phyloP scores from a whole-genome alignment of 1,140 invertebrate genomes.

The Artemia franciscana region DNA sequence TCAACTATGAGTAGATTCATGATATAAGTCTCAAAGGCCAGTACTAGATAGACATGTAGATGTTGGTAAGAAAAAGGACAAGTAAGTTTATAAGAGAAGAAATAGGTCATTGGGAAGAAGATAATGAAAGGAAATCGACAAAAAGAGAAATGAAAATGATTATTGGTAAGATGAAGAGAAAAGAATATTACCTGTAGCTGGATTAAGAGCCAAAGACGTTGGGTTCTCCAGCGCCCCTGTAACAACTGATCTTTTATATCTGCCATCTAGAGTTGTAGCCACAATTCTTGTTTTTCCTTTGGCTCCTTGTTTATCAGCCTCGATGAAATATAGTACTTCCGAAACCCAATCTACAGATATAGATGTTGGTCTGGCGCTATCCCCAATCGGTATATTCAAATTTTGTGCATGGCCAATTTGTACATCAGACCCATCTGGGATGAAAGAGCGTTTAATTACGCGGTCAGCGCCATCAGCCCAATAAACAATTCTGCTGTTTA shows the following conservation, averaged over 20 bases:
- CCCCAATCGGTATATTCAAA: slow-evolving; percentile 33
- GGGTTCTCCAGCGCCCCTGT: slow-evolving; percentile 43
- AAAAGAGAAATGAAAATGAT: too few relatives aligned
- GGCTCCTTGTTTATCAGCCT: slow-evolving; percentile 45
- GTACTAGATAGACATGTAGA: too few relatives aligned
- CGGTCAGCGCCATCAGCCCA: slow-evolving; percentile 78
- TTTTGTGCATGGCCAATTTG: slow-evolving; percentile 56
- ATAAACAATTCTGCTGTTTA: slow-evolving; percentile 53
- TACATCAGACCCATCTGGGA: slow-evolving; percentile 46
- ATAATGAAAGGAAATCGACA: too few relatives aligned
- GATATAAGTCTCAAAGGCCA: too few relatives aligned
- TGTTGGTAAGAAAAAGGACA: too few relatives aligned
- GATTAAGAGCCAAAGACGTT: slow-evolving; percentile 63
- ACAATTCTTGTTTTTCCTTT: slow-evolving; percentile 38
- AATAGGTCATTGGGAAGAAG: too few relatives aligned
- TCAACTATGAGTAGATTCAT: too few relatives aligned
- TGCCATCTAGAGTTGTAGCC: slow-evolving; percentile 65
- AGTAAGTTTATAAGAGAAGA: too few relatives aligned
- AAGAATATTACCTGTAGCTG: slow-evolving; percentile 25
- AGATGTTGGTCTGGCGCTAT: slow-evolving; percentile 50
- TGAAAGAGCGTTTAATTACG: slow-evolving; percentile 70
- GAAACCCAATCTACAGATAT: slow-evolving; percentile 76
- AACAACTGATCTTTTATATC: slow-evolving; percentile 53
- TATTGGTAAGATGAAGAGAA: too few relatives aligned
- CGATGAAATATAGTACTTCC: slow-evolving; percentile 83